Base-by-base conservation (phyloP, 2,888 invertebrate species). In the Dinocampus coccinellae region DNA sequence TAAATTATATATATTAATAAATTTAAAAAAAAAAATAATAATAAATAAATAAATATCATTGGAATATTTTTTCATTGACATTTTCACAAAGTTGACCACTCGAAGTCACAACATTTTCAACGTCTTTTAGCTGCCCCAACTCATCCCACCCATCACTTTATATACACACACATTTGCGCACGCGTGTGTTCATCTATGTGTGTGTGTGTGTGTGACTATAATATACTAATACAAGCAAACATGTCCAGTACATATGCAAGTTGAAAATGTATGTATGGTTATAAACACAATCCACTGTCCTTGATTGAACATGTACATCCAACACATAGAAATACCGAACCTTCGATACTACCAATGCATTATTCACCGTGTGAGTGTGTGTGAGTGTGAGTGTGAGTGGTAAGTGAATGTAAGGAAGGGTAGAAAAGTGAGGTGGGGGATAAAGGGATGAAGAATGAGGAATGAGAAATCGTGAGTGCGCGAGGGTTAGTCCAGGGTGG, bases 101-200 rank as follows among this genome's bases (percentile, higher is more conserved):
- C 26, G 22, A 64, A 22, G 3, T 1, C 1, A 16, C 47, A 47
- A 20, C 11, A 26, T 67, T 84, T 82, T 82, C 80, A 81, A 78
- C 83, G 85, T 82, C 85, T 84, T 84, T 85, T 84, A 78, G 83
- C 82, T 75, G 81, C 77, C 77, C 57, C 24, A n/a, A 57, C 57
- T 11, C 53, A 24, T 24, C 3, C 57, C 57, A 26, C n/a, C 3
- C 57, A 57, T 26, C 2, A 57, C 47, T 47, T 20, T 20, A 55
- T 64, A 26, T 69, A 20, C 61, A 64, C 60, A 26, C 33, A 67
- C 24, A 62, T 22, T 26, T 7, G 3, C n/a, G 42, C 6, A 42
- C 16, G 11, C 9, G 4, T 57, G 13, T 29, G 10, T 57, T 13
- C 6, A 26, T 22, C 10, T 34, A 47, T 47, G 24, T 24, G n/a